Base-by-base conservation (phyloP, 1,140 invertebrate genomes). In the Aporrectodea caliginosa region DNA sequence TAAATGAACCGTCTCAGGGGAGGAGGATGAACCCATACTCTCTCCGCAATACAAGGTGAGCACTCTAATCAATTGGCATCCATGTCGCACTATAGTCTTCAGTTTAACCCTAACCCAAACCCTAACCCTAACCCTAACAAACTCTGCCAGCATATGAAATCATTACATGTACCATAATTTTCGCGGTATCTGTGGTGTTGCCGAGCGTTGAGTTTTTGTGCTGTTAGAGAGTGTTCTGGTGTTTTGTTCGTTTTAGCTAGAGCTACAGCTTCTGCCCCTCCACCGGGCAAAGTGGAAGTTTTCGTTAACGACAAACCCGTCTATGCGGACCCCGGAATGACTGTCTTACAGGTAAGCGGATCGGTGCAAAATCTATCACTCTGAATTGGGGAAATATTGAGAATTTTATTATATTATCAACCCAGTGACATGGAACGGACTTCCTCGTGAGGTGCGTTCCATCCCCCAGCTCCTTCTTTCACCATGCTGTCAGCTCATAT, bases 221-320 rank as follows among this genome's bases (percentile, higher is more conserved):
- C n/a, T n/a, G n/a, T n/a, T n/a, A n/a, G n/a, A n/a, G n/a, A n/a
- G n/a, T n/a, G n/a, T n/a, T n/a, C n/a, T n/a, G n/a, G n/a, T n/a
- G n/a, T n/a, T n/a, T n/a, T n/a, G n/a, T 58, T 58, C 22, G 6
- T 58, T 58, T 22, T 58, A 58, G 43, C 43, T 12, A 6, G 43
- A 12, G 27, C 70, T 29, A 29, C 70, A 14, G 31, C 70, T 32
- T 14, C 75, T 14, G 35, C 75, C 2, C 31, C 31, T 34, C 32
- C 74, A 2, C 34, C 73, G 70, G 84, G 88, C 29, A 87, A 88
- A 81, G 91, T 99, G 77, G 98, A 99, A 91, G 93, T 99, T 16
- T 99, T 98, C 89, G 95, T 99, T 84, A 95, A 99, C 91, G 97
- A 98, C 86, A 95, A 97, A 87, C 92, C 93, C 83, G 96, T 99